A percentile compares a stretch with the other conserved stretches of the same genome.
Conservation (phyloP, 1,140 invertebrate species). For the Caenorhabditis briggsae region DNA sequence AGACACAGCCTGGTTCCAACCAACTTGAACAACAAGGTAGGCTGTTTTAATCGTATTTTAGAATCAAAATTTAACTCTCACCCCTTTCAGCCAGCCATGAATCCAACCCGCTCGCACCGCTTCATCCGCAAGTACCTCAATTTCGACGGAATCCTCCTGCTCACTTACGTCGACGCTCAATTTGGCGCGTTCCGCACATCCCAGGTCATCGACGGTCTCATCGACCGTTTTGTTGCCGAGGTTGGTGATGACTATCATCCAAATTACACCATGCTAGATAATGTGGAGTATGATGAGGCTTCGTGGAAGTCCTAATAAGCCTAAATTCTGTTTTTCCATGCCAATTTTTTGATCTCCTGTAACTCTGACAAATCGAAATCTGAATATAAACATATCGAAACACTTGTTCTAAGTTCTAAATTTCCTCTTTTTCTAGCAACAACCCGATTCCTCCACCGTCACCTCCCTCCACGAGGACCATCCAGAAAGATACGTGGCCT, state of each 20-base stretch:
- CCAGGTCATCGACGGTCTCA: conserved; percentile 43
- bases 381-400: too few species aligned
- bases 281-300: conserved; percentile 12
- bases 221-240: conserved; percentile 17
- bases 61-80: not conserved
- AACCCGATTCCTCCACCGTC: conserved; percentile 8
- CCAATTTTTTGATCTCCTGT: not conserved
- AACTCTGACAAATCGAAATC: too few species aligned
- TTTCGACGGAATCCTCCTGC: conserved; percentile 8
- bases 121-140: conserved; percentile 35
- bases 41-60: not conserved
- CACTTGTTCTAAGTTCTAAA: not conserved
- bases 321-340: not conserved
- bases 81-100: not conserved
- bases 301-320: not conserved
- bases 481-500: conserved; percentile 16
- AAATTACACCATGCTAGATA: conserved; percentile 1
- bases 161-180: conserved; percentile 43
- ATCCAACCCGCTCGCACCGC: conserved; percentile 37
- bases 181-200: conserved; percentile 4
- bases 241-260: conserved; percentile 40
- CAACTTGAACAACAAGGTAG: conserved; percentile 45
- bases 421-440: conserved; percentile 5
- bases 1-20: conserved; percentile 34
- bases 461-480: conserved; percentile 10